Base-by-base conservation (phyloP, 1,140 invertebrate species). In the Sminthurides bifidus region DNA sequence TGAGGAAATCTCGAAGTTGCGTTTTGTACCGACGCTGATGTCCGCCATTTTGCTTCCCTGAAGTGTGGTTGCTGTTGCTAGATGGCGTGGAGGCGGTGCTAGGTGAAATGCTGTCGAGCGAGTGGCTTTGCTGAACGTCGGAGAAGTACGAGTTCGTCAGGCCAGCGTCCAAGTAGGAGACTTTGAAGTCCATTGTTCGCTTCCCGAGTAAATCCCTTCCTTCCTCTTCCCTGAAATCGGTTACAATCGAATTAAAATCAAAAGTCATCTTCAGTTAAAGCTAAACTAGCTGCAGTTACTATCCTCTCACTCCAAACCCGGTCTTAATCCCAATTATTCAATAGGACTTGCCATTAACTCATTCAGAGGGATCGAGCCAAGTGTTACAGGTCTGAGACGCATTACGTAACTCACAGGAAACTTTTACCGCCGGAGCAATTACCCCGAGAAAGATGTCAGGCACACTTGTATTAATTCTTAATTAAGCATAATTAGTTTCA, bases 101-200 rank as follows among this genome's bases (percentile, higher is more conserved):
- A 67, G 38, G 70, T 72, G 77, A 74, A 65, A 77, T 83, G 63
- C 90, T 85, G 26, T 79, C 79, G 6, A 49, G 17, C 12, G 5
- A 14, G 6, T 8, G 31, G 10, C n/a, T 31, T 21, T 49, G 46
- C 24, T 5, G 24, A 23, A 48, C 44, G 66, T 92, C 87, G 2
- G 84, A 84, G 69, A 91, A 90, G 69, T 92, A 92, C 19, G 84
- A 83, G 66, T 85, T 90, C 1, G 87, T 87, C 43, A 94, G 73
- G 1, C 89, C 89, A 0, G 89, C 89, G 67, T 94, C 91, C 24
- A 64, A 27, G 70, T 97, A 97, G 66, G 92, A 95, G 19, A 96
- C 90, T 79, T 98, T 98, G 69, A 97, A 97, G 71, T 97, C 93
- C 87, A 95, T 96, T 1, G 92, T 97, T 52, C 94, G 80, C 72